Base-by-base conservation (phyloP, 2,113 vertebrate species). In the Pao palembangensis region DNA sequence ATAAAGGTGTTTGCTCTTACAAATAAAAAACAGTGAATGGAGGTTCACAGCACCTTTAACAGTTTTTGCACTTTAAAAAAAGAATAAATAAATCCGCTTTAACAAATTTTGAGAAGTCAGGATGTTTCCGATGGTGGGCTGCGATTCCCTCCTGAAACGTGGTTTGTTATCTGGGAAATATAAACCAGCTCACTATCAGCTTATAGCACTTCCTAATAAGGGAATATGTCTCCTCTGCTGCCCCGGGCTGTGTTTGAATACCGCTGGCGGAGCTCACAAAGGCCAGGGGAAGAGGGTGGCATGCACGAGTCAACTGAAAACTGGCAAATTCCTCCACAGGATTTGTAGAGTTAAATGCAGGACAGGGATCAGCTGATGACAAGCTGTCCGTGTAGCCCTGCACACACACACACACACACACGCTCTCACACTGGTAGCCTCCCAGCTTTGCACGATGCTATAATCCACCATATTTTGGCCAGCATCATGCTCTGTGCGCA, bases 201-300 rank as follows among this genome's bases (percentile, higher is more conserved):
- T 48, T 73, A 75, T 76, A 85, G 80, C 85, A 88, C 73, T 47
- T 49, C 88, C 88, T 71, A 82, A 87, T 87, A 88, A 77, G 88
- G 88, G 8, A 64, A 80, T 66, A 58, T 55, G 56, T 61, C 51
- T 69, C 56, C 67, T 51, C 53, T 66, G 55, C 55, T 73, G 15
- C 34, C 31, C 34, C 34, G 34, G 8, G 34, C 11, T 12, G 34
- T 38, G 34, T 12, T 11, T 12, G 34, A 12, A 38, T 51, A 53
- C 55, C 34, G 54, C 21, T 23, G 21, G 21, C 21, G 21, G 21
- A 23, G 21, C 55, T 25, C 51, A 61, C 68, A 58, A 43, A 68
- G 42, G 34, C 51, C 44, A 17, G 13, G n/a, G n/a, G 48, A 46
- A 64, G 60, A 66, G 5, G 11, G 47, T 52, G 63, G 58, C 43